phyloP scores from a whole-genome alignment of 1,140 invertebrate genomes.

The Oncopodura yosiiana region DNA sequence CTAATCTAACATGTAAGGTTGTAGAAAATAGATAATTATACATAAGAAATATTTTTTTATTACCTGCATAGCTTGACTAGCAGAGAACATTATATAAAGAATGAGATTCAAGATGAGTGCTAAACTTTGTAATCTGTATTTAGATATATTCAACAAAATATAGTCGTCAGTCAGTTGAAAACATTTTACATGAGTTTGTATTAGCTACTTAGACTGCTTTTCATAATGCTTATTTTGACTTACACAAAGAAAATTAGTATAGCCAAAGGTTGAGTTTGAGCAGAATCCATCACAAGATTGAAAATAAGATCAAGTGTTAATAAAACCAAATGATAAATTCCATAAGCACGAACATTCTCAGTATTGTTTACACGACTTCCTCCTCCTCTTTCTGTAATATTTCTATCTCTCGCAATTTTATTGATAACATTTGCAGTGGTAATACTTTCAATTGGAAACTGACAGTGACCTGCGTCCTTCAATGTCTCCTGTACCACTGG shows the following conservation, averaged over 20 bases:
- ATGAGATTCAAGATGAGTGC: conserved; percentile 16
- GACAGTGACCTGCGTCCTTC: background rate
- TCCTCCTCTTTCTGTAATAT: no score
- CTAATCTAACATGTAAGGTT: background rate
- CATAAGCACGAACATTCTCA: conserved; percentile 11
- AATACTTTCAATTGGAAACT: background rate
- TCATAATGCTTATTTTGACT: conserved; percentile 4
- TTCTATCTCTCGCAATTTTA: no score
- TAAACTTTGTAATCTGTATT: conserved; percentile 16
- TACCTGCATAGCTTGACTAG: conserved; percentile 25
- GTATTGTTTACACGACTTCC: no score
- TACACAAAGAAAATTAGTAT: conserved; percentile 24
- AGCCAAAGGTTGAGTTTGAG: conserved; percentile 13
- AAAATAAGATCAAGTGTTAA: conserved; percentile 15
- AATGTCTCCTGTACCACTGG: background rate
- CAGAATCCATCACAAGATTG: conserved; percentile 16
- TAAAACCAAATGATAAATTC: conserved; percentile 13
- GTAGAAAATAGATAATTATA: background rate
- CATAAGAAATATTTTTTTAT: background rate
- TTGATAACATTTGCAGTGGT: no score
- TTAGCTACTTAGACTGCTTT: background rate
- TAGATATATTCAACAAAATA: conserved; percentile 1
- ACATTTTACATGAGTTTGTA: conserved; percentile 1
- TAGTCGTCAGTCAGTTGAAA: background rate
- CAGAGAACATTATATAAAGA: conserved; percentile 24